Evolutionary conservation across 1,140 invertebrate genomes (phyloP).

Genomic region (Euschistus heros): DNA sequence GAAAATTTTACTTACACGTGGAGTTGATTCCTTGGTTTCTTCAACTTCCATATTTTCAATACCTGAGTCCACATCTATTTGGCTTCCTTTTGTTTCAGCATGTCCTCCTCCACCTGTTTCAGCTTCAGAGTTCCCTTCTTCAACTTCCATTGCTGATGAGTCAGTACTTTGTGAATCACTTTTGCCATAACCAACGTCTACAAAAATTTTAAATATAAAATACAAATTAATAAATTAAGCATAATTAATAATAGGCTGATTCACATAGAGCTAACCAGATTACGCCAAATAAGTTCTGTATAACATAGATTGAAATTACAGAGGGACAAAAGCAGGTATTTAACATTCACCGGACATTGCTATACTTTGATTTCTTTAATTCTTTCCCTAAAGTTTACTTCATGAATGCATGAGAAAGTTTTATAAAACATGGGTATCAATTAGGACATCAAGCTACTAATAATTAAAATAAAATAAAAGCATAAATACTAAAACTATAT

Average conservation of each 20-base stretch:
- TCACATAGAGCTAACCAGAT: not conserved
- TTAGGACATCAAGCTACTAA: too few relatives aligned
- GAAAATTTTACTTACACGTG: conserved; percentile 33
- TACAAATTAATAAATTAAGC: not conserved
- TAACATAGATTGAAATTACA: not conserved
- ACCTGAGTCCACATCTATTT: conserved; percentile 57
- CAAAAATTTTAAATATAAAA: conserved; percentile 1
- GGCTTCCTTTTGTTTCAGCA: conserved; percentile 30
- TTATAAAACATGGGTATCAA: too few relatives aligned
- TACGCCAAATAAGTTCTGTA: conserved; percentile 1
- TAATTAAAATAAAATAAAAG: too few relatives aligned
- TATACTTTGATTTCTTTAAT: too few relatives aligned
- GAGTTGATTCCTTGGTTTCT: conserved; percentile 37
- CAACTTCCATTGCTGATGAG: conserved; percentile 45
- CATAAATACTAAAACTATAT: too few relatives aligned
- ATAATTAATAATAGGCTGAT: not conserved
- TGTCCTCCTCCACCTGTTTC: conserved; percentile 33
- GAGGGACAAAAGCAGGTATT: too few relatives aligned
- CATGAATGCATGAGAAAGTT: too few relatives aligned
- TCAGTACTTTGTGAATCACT: conserved; percentile 33
- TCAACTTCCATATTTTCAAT: conserved; percentile 68
- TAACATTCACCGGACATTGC: too few relatives aligned
- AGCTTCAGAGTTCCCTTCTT: conserved; percentile 41
- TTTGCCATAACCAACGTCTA: conserved; percentile 23
- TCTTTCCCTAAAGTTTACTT: too few relatives aligned